Conservation (phyloP, 2,113 vertebrate species). For the Scomber scombrus region DNA sequence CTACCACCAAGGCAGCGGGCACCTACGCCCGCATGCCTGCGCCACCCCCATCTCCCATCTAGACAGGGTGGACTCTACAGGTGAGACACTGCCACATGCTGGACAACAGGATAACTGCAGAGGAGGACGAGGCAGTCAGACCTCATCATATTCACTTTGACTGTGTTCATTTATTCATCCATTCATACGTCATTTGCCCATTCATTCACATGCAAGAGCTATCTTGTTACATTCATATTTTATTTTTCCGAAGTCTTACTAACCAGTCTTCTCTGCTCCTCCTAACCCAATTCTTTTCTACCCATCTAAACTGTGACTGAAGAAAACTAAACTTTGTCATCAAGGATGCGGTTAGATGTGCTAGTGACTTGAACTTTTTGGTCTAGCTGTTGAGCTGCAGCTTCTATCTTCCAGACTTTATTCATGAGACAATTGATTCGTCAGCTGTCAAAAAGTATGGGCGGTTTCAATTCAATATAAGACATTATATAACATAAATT, state of each 20-base stretch:
- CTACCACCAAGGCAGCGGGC: conserved; percentile 89
- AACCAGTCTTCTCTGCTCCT: conserved; percentile 13
- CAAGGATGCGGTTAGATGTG: background rate
- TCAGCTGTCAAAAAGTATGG: too few species aligned
- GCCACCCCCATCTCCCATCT: conserved; percentile 93
- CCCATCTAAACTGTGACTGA: background rate
- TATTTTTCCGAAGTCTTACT: conserved; percentile 14
- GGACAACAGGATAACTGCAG: conserved; percentile 19
- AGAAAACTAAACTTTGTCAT: background rate
- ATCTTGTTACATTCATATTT: conserved; percentile 27
- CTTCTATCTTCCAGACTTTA: background rate
- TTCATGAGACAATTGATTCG: too few species aligned
- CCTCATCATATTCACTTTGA: background rate
- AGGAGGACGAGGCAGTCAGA: background rate
- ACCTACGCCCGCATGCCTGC: conserved; percentile 85
- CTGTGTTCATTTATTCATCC: background rate
- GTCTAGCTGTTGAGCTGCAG: background rate
- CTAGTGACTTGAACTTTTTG: background rate
- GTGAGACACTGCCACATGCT: conserved; percentile 87
- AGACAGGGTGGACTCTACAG: conserved; percentile 96
- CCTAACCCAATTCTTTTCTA: background rate
- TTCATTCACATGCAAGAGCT: conserved; percentile 29
- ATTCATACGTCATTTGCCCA: conserved; percentile 8
- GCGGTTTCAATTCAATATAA: background rate
- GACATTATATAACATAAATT: too few species aligned